phyloP scores from a whole-genome alignment of 23 tunicate species.

The Halocynthia aurantium region DNA sequence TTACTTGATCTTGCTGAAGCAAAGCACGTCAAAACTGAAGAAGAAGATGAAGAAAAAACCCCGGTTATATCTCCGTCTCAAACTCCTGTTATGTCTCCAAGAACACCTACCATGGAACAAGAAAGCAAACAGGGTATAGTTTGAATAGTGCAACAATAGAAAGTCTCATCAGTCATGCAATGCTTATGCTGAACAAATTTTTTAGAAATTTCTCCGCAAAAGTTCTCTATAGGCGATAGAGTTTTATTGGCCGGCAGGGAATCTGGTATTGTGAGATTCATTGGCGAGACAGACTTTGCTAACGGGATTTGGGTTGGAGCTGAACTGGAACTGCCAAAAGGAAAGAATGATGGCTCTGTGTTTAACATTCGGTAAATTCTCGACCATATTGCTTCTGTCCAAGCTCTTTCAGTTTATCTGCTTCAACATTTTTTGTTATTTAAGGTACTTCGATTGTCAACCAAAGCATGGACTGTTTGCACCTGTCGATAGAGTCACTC shows the following conservation, averaged over 20 bases:
- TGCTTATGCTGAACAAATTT: neutral
- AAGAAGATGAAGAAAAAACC: conserved; percentile 62
- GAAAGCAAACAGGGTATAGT: neutral
- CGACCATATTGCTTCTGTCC: neutral
- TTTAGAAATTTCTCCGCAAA: neutral
- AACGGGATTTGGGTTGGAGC: conserved; percentile 81
- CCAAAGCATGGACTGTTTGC: conserved; percentile 72
- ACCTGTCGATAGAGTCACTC: conserved; percentile 28
- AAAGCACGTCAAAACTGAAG: neutral
- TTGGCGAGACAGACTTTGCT: conserved; percentile 69
- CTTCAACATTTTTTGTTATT: too few species aligned
- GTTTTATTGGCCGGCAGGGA: conserved; percentile 18
- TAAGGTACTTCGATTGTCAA: conserved; percentile 54
- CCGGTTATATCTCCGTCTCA: conserved; percentile 45
- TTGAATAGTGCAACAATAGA: too few species aligned
- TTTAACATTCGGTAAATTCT: conserved; percentile 20
- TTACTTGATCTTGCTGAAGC: too few species aligned
- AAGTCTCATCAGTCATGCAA: too few species aligned
- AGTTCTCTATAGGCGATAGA: conserved; percentile 8
- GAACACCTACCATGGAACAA: neutral
- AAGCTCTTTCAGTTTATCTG: neutral
- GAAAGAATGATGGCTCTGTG: conserved; percentile 80
- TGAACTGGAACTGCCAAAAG: conserved; percentile 37
- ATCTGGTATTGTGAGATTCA: conserved; percentile 31
- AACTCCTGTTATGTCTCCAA: conserved; percentile 14